A percentile compares a stretch with the other conserved stretches of the same genome.
Conservation (phyloP, 2,113 vertebrate genomes). For the Ptychochromis oligacanthus region DNA sequence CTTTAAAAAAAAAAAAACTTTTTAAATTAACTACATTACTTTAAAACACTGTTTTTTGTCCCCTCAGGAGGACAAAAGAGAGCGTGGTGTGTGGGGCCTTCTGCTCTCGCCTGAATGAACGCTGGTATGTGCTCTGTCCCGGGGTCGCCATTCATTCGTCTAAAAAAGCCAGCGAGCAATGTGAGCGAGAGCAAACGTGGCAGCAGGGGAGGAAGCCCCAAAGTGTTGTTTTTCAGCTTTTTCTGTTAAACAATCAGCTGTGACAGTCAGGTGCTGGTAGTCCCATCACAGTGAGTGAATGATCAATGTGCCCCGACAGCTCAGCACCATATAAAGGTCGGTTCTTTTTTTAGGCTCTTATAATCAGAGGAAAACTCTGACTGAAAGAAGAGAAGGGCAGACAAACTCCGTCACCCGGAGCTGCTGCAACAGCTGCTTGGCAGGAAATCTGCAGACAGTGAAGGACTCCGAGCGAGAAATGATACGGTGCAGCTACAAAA, state of each 20-base stretch:
- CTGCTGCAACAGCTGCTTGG: constrained; percentile 5
- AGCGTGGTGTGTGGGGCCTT: background rate
- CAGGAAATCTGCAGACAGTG: background rate
- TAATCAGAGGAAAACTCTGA: background rate
- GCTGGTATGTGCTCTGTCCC: background rate
- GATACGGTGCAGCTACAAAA: background rate
- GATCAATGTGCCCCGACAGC: background rate
- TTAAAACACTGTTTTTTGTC: background rate
- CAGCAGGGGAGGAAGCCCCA: background rate
- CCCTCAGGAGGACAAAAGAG: background rate
- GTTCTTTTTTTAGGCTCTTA: constrained; percentile 23
- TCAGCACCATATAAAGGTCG: constrained; percentile 3
- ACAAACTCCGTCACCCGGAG: background rate
- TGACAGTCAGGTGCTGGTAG: background rate
- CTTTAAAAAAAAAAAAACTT: background rate
- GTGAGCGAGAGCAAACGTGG: background rate
- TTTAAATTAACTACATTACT: background rate
- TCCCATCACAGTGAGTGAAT: background rate
- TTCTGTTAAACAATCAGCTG: background rate
- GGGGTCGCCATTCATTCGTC: background rate
- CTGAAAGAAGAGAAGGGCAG: constrained; percentile 24
- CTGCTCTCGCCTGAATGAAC: background rate
- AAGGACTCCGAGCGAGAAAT: background rate
- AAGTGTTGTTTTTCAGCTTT: background rate
- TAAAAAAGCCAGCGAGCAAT: background rate